phyloP scores from a whole-genome alignment of 2,113 vertebrate genomes.

The Chlamydotis undulata region DNA sequence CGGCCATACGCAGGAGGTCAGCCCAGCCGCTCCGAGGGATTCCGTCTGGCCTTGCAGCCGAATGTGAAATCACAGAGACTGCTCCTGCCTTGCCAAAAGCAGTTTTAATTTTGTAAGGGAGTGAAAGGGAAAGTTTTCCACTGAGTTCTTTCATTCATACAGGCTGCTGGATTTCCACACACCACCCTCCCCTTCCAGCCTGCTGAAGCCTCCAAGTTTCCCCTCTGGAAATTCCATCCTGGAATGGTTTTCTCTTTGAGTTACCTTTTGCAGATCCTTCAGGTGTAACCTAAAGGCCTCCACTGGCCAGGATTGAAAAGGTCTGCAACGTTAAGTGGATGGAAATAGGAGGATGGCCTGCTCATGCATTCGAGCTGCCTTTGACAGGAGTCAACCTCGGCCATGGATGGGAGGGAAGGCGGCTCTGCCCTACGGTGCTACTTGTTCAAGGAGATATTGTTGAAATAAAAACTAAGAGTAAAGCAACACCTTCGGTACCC shows the following conservation, averaged over 20 bases:
- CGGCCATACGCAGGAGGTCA: neutral
- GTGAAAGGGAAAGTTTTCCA: slow-evolving; percentile 22
- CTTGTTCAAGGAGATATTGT: neutral
- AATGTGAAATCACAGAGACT: neutral
- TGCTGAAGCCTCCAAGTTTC: slow-evolving; percentile 45
- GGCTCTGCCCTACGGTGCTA: neutral
- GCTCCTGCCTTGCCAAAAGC: slow-evolving; percentile 12
- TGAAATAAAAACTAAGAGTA: neutral
- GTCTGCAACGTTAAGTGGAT: neutral
- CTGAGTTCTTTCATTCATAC: neutral
- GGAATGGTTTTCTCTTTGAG: neutral
- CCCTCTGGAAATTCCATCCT: slow-evolving; percentile 28
- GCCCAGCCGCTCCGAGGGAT: neutral
- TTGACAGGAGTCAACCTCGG: neutral
- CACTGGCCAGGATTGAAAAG: neutral
- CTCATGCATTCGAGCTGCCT: neutral
- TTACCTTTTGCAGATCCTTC: neutral
- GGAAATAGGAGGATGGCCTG: neutral
- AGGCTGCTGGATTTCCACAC: neutral
- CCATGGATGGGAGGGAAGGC: neutral
- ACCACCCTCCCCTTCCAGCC: no score
- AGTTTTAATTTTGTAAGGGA: neutral
- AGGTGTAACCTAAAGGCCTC: neutral
- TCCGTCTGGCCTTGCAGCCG: neutral
- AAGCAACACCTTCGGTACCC: neutral